A percentile compares a stretch with the other conserved stretches of the same genome.
Conservation (phyloP, 2,888 invertebrate species). For the Choreutis nemorana region DNA sequence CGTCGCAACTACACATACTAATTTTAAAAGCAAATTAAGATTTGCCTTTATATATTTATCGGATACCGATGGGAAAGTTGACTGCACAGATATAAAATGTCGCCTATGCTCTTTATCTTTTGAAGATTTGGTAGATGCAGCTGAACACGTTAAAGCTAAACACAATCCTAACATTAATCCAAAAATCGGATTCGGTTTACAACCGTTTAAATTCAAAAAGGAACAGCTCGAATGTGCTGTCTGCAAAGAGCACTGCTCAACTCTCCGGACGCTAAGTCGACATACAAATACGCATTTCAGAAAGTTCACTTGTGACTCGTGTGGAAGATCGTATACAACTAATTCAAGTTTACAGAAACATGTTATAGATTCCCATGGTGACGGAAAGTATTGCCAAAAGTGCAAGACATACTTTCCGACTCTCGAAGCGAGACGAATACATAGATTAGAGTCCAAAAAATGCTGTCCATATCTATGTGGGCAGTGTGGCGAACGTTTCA, state of each 20-base stretch:
- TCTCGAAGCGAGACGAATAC: conserved; percentile 15
- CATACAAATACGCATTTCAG: conserved; percentile 23
- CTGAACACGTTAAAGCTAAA: conserved; percentile 15
- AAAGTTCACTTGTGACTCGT: conserved; percentile 22
- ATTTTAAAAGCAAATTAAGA: conserved; percentile 12
- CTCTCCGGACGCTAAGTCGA: conserved; percentile 19
- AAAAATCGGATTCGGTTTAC: conserved; percentile 14
- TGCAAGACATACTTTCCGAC: conserved; percentile 18
- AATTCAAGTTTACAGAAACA: conserved; percentile 11
- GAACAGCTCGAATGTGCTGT: conserved; percentile 16
- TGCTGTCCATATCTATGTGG: conserved; percentile 20
- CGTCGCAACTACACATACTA: conserved; percentile 18
- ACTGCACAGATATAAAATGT: conserved; percentile 21
- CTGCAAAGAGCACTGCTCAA: conserved; percentile 17
- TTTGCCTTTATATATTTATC: conserved; percentile 13
- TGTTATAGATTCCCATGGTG: conserved; percentile 12
- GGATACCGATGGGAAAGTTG: conserved; percentile 17
- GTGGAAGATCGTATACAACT: conserved; percentile 22
- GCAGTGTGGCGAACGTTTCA: conserved; percentile 18
- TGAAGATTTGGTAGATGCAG: conserved; percentile 13
- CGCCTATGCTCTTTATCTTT: conserved; percentile 15
- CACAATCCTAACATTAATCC: conserved; percentile 13
- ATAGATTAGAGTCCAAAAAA: conserved; percentile 14
- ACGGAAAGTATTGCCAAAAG: conserved; percentile 15
- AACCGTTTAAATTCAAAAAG: conserved; percentile 18